Conservation (phyloP, 2,797 vertebrate species). For the Gymnoscopelus microlampas region DNA sequence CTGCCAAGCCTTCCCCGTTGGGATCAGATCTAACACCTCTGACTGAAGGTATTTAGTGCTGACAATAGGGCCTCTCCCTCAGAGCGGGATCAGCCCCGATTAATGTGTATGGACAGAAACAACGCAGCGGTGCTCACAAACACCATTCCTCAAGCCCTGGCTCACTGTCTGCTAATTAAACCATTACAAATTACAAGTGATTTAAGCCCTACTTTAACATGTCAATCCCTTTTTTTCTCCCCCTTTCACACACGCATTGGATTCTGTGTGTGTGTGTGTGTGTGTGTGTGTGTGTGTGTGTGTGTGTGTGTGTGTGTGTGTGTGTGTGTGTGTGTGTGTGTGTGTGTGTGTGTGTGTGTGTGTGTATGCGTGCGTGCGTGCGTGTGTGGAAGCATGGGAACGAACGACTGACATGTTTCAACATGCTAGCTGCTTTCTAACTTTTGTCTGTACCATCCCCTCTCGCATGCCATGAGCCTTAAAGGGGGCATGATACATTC, state of each 20-base stretch:
- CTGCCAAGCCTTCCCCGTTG: slow-evolving; percentile 73
- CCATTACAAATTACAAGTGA: slow-evolving; percentile 72
- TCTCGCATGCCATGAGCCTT: slow-evolving; percentile 53
- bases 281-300: slow-evolving; percentile 11
- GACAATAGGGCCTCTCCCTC: slow-evolving; percentile 74
- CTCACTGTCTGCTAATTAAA: slow-evolving; percentile 74
- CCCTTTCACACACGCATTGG: slow-evolving; percentile 36
- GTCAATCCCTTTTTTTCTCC: slow-evolving; percentile 46
- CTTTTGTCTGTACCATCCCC: slow-evolving; percentile 55
- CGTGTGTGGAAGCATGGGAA: slow-evolving; percentile 48
- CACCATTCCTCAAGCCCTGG: slow-evolving; percentile 56
- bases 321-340: slow-evolving; percentile 2
- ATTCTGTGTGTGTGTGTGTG: slow-evolving; percentile 26
- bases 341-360: slow-evolving; percentile 16
- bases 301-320: slow-evolving; percentile 4
- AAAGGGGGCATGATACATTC: slow-evolving; percentile 55
- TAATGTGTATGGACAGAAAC: slow-evolving; percentile 64
- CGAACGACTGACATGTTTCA: slow-evolving; percentile 65
- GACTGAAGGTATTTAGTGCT: slow-evolving; percentile 74
- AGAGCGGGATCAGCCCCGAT: slow-evolving; percentile 67
- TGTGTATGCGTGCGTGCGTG: slow-evolving; percentile 19
- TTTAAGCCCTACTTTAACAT: slow-evolving; percentile 61
- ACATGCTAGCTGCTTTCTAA: slow-evolving; percentile 66
- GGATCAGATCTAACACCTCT: slow-evolving; percentile 73
- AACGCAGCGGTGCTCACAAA: slow-evolving; percentile 31